phyloP scores from a whole-genome alignment of 2,113 vertebrate species.

The Orientallactaga bullata region DNA sequence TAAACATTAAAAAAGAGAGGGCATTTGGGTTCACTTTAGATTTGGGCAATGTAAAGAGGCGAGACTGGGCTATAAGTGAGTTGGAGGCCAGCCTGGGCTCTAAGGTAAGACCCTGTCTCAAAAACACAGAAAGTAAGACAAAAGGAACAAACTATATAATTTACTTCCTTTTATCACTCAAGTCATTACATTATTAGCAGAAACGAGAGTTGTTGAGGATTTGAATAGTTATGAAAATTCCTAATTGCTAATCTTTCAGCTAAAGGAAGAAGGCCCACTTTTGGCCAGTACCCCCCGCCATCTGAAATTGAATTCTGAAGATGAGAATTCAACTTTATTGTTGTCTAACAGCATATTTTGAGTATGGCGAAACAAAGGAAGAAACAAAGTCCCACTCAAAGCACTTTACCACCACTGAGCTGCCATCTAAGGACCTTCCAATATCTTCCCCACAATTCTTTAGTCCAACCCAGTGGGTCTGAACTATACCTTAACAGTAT shows the following conservation, averaged over 20 bases:
- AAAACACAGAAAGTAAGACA: neutral
- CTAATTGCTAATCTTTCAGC: constrained; percentile 11
- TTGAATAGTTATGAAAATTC: neutral
- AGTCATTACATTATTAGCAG: neutral
- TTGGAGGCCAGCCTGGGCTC: neutral
- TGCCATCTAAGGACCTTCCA: neutral
- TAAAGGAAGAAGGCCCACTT: constrained; percentile 14
- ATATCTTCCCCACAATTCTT: neutral
- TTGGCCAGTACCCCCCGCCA: neutral
- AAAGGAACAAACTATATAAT: neutral
- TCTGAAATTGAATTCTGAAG: neutral
- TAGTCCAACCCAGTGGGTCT: neutral
- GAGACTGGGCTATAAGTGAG: neutral
- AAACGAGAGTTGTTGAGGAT: neutral
- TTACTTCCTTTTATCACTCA: constrained; percentile 12
- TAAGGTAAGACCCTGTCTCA: neutral
- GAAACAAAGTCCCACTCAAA: neutral
- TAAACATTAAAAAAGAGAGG: constrained; percentile 79
- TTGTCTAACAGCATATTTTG: neutral
- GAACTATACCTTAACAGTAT: neutral
- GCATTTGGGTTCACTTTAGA: neutral
- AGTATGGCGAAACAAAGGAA: neutral
- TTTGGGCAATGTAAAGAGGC: neutral
- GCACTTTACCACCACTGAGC: neutral
- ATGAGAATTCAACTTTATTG: neutral